These are phyloP conservation scores for Marmota flaviventris DNA, from an alignment of 2,113 vertebrate genomes.

Conservation along the genomic window DNA sequence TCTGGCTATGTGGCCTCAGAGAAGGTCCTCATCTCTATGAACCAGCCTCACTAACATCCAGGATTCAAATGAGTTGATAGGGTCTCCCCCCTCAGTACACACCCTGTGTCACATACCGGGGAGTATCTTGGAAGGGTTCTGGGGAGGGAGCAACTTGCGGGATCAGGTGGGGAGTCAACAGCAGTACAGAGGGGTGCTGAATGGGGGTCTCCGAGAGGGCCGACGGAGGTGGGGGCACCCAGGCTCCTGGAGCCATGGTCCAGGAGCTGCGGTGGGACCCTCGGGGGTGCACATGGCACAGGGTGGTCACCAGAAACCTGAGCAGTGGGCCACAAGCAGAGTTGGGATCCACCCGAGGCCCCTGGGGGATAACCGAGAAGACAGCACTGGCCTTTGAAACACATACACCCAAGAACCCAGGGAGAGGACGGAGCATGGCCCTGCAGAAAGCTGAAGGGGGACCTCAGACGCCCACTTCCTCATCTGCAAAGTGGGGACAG, in stretches of 20 bases:
- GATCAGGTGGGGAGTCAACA: too few species aligned
- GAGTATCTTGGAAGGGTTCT: background rate
- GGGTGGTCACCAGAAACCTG: background rate
- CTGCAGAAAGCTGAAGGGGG: background rate
- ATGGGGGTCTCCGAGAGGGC: background rate
- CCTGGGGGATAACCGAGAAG: background rate
- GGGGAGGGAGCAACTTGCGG: background rate
- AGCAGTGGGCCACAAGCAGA: too few species aligned
- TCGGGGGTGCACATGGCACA: background rate
- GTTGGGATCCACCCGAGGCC: background rate
- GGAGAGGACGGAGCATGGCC: accelerated
- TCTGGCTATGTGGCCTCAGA: background rate
- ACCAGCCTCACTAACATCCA: background rate
- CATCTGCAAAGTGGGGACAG: background rate
- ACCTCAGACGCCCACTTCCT: background rate
- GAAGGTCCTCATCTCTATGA: background rate
- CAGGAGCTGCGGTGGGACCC: accelerated
- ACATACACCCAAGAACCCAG: background rate
- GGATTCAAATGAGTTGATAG: accelerated
- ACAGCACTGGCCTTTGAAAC: background rate
- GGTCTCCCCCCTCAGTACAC: too few species aligned
- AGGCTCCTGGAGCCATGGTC: accelerated
- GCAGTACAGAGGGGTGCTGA: accelerated
- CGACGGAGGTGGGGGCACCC: background rate
- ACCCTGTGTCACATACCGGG: accelerated